These are phyloP conservation scores for Magallana ariakensis DNA, from an alignment of 1,140 invertebrate species.

Conservation along the genomic window DNA sequence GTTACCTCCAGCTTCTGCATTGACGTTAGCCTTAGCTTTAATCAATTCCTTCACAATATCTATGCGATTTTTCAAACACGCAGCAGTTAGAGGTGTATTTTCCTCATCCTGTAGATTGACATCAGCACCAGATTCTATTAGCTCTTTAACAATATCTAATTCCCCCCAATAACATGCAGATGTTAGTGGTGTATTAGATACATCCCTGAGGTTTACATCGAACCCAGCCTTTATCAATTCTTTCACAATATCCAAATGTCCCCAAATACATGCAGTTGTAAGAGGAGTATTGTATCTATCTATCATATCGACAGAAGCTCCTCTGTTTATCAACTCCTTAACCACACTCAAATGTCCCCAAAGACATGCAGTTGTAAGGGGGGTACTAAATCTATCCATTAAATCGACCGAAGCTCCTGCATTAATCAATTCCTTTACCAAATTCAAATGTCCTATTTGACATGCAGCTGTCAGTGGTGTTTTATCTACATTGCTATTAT, in stretches of 20 bases:
- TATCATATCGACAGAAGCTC: neutral
- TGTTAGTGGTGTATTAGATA: neutral
- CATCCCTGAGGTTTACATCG: neutral
- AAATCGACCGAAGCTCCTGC: neutral
- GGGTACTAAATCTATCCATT: neutral
- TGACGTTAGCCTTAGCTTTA: neutral
- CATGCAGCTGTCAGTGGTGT: too few species aligned
- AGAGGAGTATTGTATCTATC: neutral
- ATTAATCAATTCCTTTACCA: too few species aligned
- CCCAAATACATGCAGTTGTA: neutral
- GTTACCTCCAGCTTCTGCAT: neutral
- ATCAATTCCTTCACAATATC: neutral
- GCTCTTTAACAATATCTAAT: neutral
- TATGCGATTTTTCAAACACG: neutral
- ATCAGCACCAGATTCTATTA: neutral
- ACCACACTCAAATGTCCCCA: neutral
- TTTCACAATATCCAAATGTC: neutral
- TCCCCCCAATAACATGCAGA: neutral
- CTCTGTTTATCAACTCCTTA: neutral
- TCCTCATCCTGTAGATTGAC: neutral
- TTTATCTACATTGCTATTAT: too few species aligned
- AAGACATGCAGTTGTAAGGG: neutral
- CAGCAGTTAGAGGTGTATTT: neutral
- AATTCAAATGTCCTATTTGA: too few species aligned
- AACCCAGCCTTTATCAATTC: neutral